Conservation (phyloP, 2,888 invertebrate species). For the Drosophila planitibia region DNA sequence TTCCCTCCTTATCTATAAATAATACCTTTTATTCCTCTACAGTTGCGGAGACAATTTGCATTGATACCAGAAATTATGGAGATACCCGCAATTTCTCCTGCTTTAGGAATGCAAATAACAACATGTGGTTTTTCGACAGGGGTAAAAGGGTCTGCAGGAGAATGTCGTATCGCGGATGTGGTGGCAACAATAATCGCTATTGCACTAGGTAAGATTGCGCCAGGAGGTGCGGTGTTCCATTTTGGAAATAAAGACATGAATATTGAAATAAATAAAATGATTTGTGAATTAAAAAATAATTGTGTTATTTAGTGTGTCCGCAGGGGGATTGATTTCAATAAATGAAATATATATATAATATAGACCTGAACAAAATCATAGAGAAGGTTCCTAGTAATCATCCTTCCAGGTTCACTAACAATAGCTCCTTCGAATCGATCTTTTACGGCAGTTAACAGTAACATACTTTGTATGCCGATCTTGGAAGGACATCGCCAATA, state of each 20-base stretch:
- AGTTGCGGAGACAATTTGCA: neutral
- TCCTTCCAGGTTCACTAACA: too few relatives aligned
- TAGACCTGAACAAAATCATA: too few relatives aligned
- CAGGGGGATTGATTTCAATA: neutral
- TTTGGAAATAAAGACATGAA: neutral
- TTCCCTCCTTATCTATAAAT: neutral
- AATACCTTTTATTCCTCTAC: neutral
- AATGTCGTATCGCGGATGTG: neutral
- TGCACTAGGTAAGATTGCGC: neutral
- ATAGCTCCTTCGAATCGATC: too few relatives aligned
- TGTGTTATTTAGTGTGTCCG: neutral
- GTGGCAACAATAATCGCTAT: neutral
- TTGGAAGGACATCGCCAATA: too few relatives aligned
- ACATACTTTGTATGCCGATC: too few relatives aligned
- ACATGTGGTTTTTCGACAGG: conserved; percentile 16
- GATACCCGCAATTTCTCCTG: neutral
- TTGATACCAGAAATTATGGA: neutral
- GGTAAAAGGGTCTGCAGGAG: neutral
- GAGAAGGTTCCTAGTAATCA: too few relatives aligned
- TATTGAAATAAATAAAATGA: neutral
- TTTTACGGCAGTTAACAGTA: too few relatives aligned
- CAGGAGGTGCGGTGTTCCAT: neutral
- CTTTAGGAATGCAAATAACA: neutral
- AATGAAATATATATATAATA: neutral
- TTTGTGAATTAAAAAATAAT: neutral